Percentiles rank a stretch among this genome's conserved stretches.
These are phyloP conservation scores for Drosophila buzzatii DNA, from an alignment of 2,888 invertebrate species.

Conservation along the genomic window DNA sequence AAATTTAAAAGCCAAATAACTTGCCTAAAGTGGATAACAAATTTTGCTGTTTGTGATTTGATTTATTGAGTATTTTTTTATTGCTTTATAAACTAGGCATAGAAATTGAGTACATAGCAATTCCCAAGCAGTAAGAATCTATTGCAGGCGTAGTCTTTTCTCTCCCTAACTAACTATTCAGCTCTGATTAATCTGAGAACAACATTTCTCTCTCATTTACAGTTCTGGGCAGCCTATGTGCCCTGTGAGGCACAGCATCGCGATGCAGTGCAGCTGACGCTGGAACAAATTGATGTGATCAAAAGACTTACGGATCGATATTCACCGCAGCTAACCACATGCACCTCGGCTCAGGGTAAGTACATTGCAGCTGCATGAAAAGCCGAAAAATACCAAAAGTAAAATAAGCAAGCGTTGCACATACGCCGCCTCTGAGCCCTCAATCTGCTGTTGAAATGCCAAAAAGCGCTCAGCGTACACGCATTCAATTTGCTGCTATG, in stretches of 20 bases:
- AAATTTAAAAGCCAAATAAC: not conserved
- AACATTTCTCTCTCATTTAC: constrained; percentile 38
- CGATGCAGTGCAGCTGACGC: constrained; percentile 89
- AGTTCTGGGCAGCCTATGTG: constrained; percentile 92
- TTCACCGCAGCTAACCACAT: constrained; percentile 88
- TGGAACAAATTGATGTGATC: constrained; percentile 91
- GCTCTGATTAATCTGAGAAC: not conserved
- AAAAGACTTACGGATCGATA: constrained; percentile 89
- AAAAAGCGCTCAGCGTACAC: constrained; percentile 21
- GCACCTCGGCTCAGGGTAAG: constrained; percentile 89
- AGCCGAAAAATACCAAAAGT: not conserved
- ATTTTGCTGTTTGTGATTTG: not conserved
- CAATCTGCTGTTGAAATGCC: constrained; percentile 28
- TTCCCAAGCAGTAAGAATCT: no score
- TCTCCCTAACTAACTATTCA: no score
- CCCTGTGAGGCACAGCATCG: constrained; percentile 90
- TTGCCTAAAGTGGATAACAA: not conserved
- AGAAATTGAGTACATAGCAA: no score
- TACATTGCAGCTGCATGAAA: constrained; percentile 22
- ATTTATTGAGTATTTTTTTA: not conserved
- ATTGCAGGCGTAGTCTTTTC: no score
- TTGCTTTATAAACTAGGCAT: not conserved
- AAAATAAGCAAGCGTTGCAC: constrained; percentile 82
- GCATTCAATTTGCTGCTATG: constrained; percentile 51
- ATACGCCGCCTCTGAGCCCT: constrained; percentile 43